Evolutionary conservation across 35 echinoderm and acorn worm genomes (phyloP), one percentile per base, ranked within the genome.

Genomic region (Patiria miniata): DNA sequence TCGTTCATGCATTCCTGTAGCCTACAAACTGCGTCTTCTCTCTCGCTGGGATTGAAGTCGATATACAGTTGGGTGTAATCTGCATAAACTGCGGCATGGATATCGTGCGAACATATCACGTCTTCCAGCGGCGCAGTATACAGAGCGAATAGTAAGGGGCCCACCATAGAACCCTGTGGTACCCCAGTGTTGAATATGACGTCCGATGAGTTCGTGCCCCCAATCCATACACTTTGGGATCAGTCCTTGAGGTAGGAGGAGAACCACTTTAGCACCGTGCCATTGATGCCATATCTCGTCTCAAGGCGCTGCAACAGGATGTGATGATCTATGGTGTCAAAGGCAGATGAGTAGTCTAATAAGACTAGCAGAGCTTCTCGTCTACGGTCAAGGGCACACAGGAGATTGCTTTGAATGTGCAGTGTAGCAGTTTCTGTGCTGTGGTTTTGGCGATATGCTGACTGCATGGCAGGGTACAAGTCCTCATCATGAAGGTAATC

Each of bases 141-240:
- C 47, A 93, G 36, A 21, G 26, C 77, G 32, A 93, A 87, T 26
- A 42, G 26, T 39, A 88, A 40, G 39, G 85, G 84, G 52, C 90
- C 90, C 77, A 87, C 22, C 38, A 92, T 78, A 15, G 90, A 92
- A 29, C 90, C 84, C 37, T 92, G 90, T 52, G 90, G 85, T 50
- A 92, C 90, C 58, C 85, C 90, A 68, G 14, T 14, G 52, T 55
- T 14, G 52, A 32, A n/a, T 2, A n/a, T 56, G 16, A 14, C 36
- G 8, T 32, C 10, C 14, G 65, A 37, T 5, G 52, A 42, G 36
- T 7, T 37, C 10, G 83, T 68, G 22, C 40, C 38, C 5, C 23
- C n/a, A n/a, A n/a, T n/a, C 2, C 8, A 37, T 29, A 78, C 28
- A 6, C 39, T 77, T 77, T 87, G 85, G 23, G 60, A 40, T 47